Evolutionary conservation across 64 coral and sea anemone genomes (phyloP), one percentile per base, ranked within the genome.

Genomic region (Trachythela sp.): DNA sequence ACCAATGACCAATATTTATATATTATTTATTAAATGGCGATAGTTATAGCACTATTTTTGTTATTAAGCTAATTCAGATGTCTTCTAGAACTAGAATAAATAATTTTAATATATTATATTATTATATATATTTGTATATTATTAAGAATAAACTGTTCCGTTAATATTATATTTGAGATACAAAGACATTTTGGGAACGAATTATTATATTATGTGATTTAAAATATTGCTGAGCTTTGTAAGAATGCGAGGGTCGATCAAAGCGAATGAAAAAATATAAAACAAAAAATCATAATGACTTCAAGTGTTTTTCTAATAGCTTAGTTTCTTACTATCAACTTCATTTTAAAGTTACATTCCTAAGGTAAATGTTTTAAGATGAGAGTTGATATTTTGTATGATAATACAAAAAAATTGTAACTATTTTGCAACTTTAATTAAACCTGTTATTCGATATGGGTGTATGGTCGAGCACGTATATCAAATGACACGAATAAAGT

Each of bases 71-170:
- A 80, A 80, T 80, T 80, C 31, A 37, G 75, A 80, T 80, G 75
- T 34, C 75, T 37, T 64, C 33, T 80, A 80, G 75, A 80, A 80
- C 33, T 80, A 80, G 75, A 80, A 37, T 37, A 80, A 80, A 80
- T 80, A 80, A 80, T 80, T 80, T 80, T 80, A 80, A 80, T 80
- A 80, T 80, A 80, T 80, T 80, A 80, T 80, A 80, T 80, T 80
- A 80, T 80, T 80, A 80, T 80, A 80, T 77, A 77, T 80, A 80
- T 80, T 80, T 80, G 75, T 80, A 80, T 80, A 80, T 80, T 80
- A 80, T 80, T 37, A 64, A 64, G 56, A 37, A 80, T 80, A 80
- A 80, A 80, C 75, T 80, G 75, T 80, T 80, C 75, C 37, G 34
- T 64, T 64, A 64, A 64, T 80, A 80, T 80, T 80, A 80, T 37